A percentile compares a stretch with the other conserved stretches of the same genome.
phyloP scores from a whole-genome alignment of 2,797 vertebrate species.

The Artibeus jamaicensis region DNA sequence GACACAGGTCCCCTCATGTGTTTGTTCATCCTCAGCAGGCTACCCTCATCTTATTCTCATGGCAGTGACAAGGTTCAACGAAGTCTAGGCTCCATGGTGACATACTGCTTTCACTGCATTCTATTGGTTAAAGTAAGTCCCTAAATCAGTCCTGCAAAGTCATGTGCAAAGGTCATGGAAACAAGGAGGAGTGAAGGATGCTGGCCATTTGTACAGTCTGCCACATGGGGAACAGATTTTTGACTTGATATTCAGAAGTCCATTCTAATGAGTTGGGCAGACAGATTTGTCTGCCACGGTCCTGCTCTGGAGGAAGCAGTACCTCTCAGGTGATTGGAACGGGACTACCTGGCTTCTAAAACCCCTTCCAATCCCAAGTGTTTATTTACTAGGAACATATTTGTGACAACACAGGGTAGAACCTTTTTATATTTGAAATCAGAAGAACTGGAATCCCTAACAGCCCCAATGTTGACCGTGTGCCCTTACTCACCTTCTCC shows the following conservation, averaged over 20 bases:
- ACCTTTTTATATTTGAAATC: not conserved
- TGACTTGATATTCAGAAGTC: not conserved
- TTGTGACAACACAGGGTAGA: not conserved
- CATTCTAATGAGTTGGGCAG: not conserved
- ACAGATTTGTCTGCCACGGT: not conserved
- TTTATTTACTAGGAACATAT: constrained; percentile 14
- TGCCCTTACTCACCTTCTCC: too few species aligned
- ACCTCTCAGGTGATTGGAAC: not conserved
- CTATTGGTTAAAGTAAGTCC: not conserved
- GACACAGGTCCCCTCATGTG: not conserved
- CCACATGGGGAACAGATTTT: not conserved
- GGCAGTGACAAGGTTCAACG: not conserved
- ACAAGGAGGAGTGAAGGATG: not conserved
- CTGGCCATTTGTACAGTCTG: not conserved
- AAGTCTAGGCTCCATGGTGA: not conserved
- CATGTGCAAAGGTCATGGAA: not conserved
- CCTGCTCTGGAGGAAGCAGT: not conserved
- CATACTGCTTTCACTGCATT: not conserved
- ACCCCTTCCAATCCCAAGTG: not conserved
- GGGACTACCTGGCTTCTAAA: not conserved
- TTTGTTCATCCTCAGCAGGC: not conserved
- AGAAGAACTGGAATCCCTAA: not conserved
- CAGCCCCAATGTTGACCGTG: not conserved
- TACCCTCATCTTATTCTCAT: not conserved
- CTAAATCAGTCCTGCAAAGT: not conserved